Evolutionary conservation across 2,797 vertebrate genomes (phyloP).

Genomic region (Monodelphis domestica): DNA sequence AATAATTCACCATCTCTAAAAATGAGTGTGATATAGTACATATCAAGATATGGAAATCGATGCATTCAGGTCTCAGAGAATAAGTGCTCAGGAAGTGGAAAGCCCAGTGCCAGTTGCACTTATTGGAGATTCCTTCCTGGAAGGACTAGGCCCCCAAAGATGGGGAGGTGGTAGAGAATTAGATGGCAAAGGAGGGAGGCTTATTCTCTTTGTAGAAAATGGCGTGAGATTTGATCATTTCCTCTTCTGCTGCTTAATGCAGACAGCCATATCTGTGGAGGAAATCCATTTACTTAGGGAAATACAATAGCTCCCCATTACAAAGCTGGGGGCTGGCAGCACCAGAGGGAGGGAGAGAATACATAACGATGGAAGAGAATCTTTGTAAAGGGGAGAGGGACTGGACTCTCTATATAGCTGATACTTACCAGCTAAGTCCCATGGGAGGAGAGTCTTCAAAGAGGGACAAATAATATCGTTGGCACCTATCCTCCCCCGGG

Average conservation of each 20-base stretch:
- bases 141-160: neutral
- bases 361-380: neutral
- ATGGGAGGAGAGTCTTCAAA: neutral
- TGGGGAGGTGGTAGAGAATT: neutral
- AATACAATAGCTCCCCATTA: neutral
- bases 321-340: neutral
- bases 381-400: neutral
- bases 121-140: neutral
- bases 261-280: neutral
- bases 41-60: too few relatives aligned
- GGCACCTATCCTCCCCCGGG: neutral
- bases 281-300: neutral
- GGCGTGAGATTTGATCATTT: neutral
- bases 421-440: neutral
- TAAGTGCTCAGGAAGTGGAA: too few relatives aligned
- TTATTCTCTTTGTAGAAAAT: neutral
- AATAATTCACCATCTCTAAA: too few relatives aligned
- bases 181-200: neutral
- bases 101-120: too few relatives aligned
- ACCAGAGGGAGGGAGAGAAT: neutral
- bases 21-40: too few relatives aligned
- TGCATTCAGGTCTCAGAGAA: too few relatives aligned
- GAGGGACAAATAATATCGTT: neutral
- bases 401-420: neutral
- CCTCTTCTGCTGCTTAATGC: neutral